Evolutionary conservation across 1,140 invertebrate genomes (phyloP).

Genomic region (Brachionus manjavacas): DNA sequence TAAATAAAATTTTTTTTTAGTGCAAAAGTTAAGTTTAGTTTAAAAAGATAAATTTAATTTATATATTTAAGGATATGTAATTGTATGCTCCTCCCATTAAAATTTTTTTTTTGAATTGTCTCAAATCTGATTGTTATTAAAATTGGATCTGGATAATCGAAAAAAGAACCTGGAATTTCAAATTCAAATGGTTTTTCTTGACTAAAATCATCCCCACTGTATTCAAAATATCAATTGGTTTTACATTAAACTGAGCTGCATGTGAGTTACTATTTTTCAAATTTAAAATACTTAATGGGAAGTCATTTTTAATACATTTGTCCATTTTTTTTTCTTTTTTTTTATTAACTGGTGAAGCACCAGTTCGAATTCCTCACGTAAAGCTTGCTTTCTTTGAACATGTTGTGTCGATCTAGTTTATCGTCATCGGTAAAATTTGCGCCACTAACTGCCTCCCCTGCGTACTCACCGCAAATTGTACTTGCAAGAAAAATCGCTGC

Average conservation of each 20-base stretch:
- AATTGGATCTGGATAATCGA: background rate
- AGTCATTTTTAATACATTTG: background rate
- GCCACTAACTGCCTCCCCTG: background rate
- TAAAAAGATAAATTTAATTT: background rate
- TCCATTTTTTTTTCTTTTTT: background rate
- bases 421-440: conserved; percentile 40
- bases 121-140: background rate
- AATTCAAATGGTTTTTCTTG: background rate
- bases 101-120: background rate
- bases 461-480: background rate
- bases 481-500: conserved; percentile 11
- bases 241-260: background rate
- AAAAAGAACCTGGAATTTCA: background rate
- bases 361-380: too few species aligned
- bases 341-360: conserved; percentile 60
- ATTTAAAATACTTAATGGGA: background rate
- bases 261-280: background rate
- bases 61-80: background rate
- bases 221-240: background rate
- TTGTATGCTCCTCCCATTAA: background rate
- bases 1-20: too few species aligned
- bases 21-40: too few species aligned
- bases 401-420: conserved; percentile 64
- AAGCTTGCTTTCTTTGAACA: conserved; percentile 71
- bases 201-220: background rate